Conservation (phyloP, 2,113 vertebrate genomes). For the Aramus guarauna region DNA sequence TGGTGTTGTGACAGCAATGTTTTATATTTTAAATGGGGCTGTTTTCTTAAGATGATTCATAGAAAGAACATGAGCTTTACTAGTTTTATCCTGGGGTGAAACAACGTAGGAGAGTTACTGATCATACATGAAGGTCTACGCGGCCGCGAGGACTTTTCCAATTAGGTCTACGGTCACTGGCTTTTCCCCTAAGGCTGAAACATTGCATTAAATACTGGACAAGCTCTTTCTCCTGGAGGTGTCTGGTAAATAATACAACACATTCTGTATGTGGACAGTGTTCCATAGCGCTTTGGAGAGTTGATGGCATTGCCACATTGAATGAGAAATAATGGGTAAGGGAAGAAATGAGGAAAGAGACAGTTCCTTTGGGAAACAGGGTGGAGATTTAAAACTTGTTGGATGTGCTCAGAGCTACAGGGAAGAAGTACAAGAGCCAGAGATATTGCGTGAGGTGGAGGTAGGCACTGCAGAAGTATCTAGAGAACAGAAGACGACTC, state of each 20-base stretch:
- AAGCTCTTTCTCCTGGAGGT: neutral
- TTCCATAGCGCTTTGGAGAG: neutral
- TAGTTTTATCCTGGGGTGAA: neutral
- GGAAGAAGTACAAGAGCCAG: neutral
- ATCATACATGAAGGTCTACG: rapidly evolving
- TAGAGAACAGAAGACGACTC: neutral
- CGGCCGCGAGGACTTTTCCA: rapidly evolving
- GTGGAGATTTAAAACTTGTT: neutral
- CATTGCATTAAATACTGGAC: neutral
- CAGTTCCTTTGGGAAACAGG: neutral
- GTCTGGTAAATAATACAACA: neutral
- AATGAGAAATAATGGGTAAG: neutral
- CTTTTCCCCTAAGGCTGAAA: neutral
- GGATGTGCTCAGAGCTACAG: neutral
- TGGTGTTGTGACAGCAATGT: neutral
- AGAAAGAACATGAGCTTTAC: slow-evolving; percentile 22
- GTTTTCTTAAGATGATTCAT: slow-evolving; percentile 31
- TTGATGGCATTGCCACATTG: neutral
- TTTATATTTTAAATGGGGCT: neutral
- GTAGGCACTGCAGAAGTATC: neutral
- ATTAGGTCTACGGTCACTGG: neutral
- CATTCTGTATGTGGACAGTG: neutral
- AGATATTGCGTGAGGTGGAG: neutral
- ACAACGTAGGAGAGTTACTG: neutral
- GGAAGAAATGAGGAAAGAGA: neutral